Conservation (phyloP, 2,797 vertebrate species). For the Pogonophryne albipinna region DNA sequence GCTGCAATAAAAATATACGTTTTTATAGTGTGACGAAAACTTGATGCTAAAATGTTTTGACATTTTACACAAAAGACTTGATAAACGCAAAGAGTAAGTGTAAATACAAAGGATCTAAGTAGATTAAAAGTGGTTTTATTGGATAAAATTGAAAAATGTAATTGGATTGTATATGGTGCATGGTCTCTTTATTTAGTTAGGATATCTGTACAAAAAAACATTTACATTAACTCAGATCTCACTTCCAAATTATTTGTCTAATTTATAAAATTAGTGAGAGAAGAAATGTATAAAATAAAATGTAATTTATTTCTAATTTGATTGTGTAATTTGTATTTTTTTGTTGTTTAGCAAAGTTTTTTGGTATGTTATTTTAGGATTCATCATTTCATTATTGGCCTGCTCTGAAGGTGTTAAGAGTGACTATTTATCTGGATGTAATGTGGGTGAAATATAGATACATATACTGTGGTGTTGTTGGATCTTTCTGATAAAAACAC, state of each 20-base stretch:
- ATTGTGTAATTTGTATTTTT: background rate
- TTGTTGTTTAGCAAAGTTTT: background rate
- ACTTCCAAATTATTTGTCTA: background rate
- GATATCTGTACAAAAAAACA: no score
- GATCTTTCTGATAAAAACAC: conserved; percentile 36
- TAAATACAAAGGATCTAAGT: background rate
- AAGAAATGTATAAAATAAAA: no score
- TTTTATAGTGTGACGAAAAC: no score
- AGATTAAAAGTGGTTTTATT: no score
- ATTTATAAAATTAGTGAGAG: background rate
- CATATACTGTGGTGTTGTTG: background rate
- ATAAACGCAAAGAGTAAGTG: background rate
- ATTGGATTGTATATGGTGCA: no score
- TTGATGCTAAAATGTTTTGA: no score
- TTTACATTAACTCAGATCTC: no score
- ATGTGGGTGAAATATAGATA: conserved; percentile 13
- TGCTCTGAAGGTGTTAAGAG: background rate
- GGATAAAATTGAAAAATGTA: no score
- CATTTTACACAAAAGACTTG: no score
- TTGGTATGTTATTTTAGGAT: conserved; percentile 17
- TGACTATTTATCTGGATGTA: background rate
- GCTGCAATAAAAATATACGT: no score
- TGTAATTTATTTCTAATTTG: no score
- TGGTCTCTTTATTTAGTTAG: no score
- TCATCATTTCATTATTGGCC: conserved; percentile 8